Evolutionary conservation across 2,888 invertebrate species (phyloP).

Genomic region (Selenia dentaria): DNA sequence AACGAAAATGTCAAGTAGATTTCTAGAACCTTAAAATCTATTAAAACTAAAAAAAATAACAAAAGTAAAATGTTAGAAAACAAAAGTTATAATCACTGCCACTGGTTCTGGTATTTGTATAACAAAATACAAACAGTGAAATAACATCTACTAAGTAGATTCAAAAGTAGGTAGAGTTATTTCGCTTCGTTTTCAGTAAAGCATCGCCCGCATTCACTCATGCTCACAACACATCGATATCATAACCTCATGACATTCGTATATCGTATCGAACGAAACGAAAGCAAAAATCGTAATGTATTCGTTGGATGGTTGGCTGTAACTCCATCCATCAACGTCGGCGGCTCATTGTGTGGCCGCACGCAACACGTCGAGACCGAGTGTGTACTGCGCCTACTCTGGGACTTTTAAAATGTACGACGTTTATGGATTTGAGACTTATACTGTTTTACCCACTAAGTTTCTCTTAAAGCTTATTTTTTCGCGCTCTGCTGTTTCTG

Average conservation of each 20-base stretch:
- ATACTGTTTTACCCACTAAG: no score
- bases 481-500: no score
- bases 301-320: slow-evolving; percentile 54
- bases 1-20: no score
- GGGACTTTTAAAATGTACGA: slow-evolving; percentile 37
- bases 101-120: no score
- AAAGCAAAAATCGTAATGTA: slow-evolving; percentile 85
- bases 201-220: slow-evolving; percentile 29
- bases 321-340: slow-evolving; percentile 78
- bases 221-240: slow-evolving; percentile 67
- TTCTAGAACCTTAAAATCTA: no score
- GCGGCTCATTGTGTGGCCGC: slow-evolving; percentile 81
- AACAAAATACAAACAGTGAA: no score
- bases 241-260: slow-evolving; percentile 83
- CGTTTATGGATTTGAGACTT: slow-evolving; percentile 22
- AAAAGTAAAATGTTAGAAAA: no score
- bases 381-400: slow-evolving; percentile 54
- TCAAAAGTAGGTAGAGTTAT: no score
- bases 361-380: slow-evolving; percentile 64
- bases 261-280: slow-evolving; percentile 80
- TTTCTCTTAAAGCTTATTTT: no score
- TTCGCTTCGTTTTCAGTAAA: slow-evolving; percentile 28
- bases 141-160: no score
- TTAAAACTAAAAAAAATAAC: no score
- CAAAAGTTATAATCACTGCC: no score